Conservation (phyloP, 2,888 invertebrate species). For the Lottia scabra region DNA sequence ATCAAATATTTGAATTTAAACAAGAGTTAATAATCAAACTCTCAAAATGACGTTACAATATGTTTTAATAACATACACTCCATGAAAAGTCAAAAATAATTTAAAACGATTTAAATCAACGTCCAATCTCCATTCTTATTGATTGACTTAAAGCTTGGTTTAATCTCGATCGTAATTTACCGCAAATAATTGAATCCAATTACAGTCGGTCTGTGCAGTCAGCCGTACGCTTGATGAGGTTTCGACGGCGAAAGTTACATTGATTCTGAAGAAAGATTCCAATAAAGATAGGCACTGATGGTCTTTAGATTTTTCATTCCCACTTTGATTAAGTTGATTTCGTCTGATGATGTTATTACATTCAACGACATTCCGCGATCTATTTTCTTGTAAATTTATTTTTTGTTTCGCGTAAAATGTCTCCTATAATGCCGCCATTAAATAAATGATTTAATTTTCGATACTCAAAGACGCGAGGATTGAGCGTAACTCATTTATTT, state of each 20-base stretch:
- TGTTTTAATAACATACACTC: background rate
- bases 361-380: background rate
- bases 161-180: background rate
- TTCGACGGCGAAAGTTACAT: background rate
- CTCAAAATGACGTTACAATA: too few species aligned
- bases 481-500: too few species aligned
- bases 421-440: background rate
- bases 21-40: too few species aligned
- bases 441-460: background rate
- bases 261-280: background rate
- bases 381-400: background rate
- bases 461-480: background rate
- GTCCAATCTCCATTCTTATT: background rate
- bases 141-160: background rate
- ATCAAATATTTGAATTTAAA: too few species aligned
- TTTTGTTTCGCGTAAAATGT: too few species aligned
- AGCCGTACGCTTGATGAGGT: background rate
- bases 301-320: background rate
- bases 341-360: background rate
- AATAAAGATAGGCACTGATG: conserved; percentile 4
- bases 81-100: background rate
- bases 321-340: background rate
- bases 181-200: conserved; percentile 3
- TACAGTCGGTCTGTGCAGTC: background rate
- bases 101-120: background rate